Base-by-base conservation (phyloP, 1,140 invertebrate species). In the Megalopta genalis region DNA sequence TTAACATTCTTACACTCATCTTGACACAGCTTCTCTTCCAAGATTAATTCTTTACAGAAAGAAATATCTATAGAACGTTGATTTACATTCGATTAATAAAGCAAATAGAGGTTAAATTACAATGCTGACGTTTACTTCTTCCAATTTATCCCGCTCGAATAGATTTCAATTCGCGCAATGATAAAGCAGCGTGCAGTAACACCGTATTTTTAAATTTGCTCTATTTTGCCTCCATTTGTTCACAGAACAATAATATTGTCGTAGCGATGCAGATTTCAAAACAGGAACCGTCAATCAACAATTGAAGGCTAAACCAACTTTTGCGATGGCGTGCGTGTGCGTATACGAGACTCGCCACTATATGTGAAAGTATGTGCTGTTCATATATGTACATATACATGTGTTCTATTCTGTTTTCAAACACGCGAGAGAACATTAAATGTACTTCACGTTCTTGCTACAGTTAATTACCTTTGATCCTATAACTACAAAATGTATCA, bases 1-100 rank as follows among this genome's bases (percentile, higher is more conserved):
- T 95, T 91, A 96, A 88, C 81, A 94, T 77, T 79, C 92, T 79
- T n/a, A 89, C 89, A 42, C 82, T 88, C 90, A 92, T 92, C n/a
- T 86, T 90, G 18, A n/a, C 49, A 16, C 18, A 0, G 3, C 7
- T 1, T 37, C 4, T 1, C 27, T 27, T 27, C n/a, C 21, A n/a
- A 8, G 6, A 54, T 9, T 32, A 37, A 23, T 69, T 37, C 3
- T 49, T 25, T 5, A 37, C 3, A 10, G 6, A n/a, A 21, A 14
- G 18, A 32, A 46, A 54, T 78, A 64, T 25, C 64, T 42, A 32
- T 23, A 4, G 0, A 62, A 37, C n/a, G 59, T 7, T 12, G 10
- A n/a, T 72, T 49, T 7, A 12, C 14, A 72, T 64, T 57, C 16
- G 18, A 65, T 25, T 27, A n/a, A 27, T n/a, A 57, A 64, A 64